A percentile compares a stretch with the other conserved stretches of the same genome.
Evolutionary conservation across 2,888 invertebrate genomes (phyloP).

Genomic region (Chymomyza caudatula): DNA sequence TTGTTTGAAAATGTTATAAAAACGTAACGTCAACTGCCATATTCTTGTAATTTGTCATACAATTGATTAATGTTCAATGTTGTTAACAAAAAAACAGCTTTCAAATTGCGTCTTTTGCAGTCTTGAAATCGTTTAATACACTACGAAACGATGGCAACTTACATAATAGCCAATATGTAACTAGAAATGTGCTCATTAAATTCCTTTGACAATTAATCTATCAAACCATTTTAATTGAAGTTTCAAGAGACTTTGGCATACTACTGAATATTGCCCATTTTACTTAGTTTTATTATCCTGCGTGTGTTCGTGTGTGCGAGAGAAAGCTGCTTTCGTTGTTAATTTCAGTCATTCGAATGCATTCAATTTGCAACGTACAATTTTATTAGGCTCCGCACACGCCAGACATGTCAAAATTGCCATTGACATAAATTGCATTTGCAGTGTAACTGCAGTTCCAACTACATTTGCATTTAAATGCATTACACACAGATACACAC

Average conservation of each 20-base stretch:
- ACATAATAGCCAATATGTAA: neutral
- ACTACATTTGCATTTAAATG: slow-evolving; percentile 33
- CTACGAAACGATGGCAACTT: too few relatives aligned
- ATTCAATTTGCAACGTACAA: slow-evolving; percentile 47
- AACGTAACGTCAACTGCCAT: too few relatives aligned
- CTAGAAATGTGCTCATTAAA: neutral
- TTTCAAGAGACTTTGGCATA: neutral
- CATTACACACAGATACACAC: slow-evolving; percentile 7
- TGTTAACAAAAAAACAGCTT: too few relatives aligned
- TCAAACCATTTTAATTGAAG: neutral
- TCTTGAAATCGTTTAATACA: too few relatives aligned
- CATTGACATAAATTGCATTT: slow-evolving; percentile 54
- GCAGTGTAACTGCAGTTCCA: neutral
- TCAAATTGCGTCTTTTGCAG: too few relatives aligned
- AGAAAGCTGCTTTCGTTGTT: neutral
- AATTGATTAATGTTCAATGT: too few relatives aligned
- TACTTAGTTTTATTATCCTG: neutral
- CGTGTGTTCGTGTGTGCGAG: neutral
- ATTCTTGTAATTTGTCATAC: too few relatives aligned
- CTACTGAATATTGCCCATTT: neutral
- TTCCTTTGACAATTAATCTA: neutral
- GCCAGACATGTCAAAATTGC: slow-evolving; percentile 24
- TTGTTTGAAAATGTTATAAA: too few relatives aligned
- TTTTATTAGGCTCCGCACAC: slow-evolving; percentile 47
- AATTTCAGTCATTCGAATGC: slow-evolving; percentile 27